Evolutionary conservation across 2,113 vertebrate species (phyloP).

Genomic region (Cyprinodon variegatus): DNA sequence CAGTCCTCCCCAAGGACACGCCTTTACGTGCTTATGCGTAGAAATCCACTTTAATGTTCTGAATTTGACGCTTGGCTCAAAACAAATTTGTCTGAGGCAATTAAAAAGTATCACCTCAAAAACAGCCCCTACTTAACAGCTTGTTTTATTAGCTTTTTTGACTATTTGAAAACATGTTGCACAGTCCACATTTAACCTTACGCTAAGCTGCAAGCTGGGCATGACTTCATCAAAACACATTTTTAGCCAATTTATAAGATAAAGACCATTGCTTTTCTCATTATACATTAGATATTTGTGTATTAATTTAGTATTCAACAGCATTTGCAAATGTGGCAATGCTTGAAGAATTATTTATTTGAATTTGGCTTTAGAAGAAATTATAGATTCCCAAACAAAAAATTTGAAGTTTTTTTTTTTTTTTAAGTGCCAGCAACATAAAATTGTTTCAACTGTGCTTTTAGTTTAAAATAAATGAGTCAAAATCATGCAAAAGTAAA

Average conservation of each 20-base stretch:
- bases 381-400: neutral
- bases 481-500: neutral
- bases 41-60: constrained; percentile 81
- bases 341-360: neutral
- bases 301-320: neutral
- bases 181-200: constrained; percentile 52
- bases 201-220: constrained; percentile 44
- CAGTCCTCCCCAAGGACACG: constrained; percentile 79
- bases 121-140: constrained; percentile 65
- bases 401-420: neutral
- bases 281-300: constrained; percentile 12
- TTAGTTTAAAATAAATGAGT: neutral
- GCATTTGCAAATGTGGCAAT: neutral
- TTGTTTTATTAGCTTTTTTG: constrained; percentile 58
- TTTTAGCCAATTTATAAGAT: constrained; percentile 41
- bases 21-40: constrained; percentile 82
- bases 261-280: constrained; percentile 18
- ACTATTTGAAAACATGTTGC: constrained; percentile 41
- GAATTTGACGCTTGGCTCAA: constrained; percentile 77
- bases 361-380: neutral
- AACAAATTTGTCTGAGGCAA: constrained; percentile 85
- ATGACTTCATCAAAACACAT: constrained; percentile 44
- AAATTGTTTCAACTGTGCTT: neutral
- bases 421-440: neutral
- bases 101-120: constrained; percentile 81